Evolutionary conservation across 2,888 invertebrate genomes (phyloP).

Genomic region (Carterocephalus palaemon): DNA sequence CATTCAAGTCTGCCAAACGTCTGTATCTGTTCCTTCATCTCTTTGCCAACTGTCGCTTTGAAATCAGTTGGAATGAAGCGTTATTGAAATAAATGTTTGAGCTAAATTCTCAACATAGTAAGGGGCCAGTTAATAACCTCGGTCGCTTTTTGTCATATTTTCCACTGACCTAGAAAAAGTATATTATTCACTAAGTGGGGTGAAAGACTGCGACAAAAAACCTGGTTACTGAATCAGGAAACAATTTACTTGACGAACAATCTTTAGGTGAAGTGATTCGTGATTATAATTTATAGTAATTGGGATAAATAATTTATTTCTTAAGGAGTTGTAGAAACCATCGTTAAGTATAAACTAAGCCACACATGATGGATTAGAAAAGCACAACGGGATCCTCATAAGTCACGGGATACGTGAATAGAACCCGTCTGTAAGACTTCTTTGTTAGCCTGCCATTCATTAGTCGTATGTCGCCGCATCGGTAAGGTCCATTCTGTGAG

Average conservation of each 20-base stretch:
- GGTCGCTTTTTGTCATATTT: conserved; percentile 8
- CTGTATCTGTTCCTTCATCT: neutral
- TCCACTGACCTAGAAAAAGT: neutral
- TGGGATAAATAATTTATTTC: too few relatives aligned
- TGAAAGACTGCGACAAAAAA: neutral
- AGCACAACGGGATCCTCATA: conserved; percentile 35
- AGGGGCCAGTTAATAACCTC: conserved; percentile 1
- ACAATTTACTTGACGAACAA: neutral
- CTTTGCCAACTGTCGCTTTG: neutral
- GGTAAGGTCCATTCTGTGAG: conserved; percentile 62
- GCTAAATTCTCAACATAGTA: neutral
- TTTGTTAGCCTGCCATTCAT: conserved; percentile 73
- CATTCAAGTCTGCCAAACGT: neutral
- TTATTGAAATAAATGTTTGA: neutral
- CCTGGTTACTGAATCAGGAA: conserved; percentile 1
- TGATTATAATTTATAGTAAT: too few relatives aligned
- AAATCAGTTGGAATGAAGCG: neutral
- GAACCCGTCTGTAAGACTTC: conserved; percentile 42
- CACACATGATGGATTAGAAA: conserved; percentile 25
- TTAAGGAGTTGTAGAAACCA: neutral
- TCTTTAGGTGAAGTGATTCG: neutral
- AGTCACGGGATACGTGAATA: conserved; percentile 51
- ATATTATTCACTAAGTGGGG: neutral
- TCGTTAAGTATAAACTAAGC: conserved; percentile 10
- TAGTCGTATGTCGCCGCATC: conserved; percentile 60